A percentile compares a stretch with the other conserved stretches of the same genome.
Evolutionary conservation across 2,888 invertebrate species (phyloP).

Genomic region (Lithophane semibrunnea): DNA sequence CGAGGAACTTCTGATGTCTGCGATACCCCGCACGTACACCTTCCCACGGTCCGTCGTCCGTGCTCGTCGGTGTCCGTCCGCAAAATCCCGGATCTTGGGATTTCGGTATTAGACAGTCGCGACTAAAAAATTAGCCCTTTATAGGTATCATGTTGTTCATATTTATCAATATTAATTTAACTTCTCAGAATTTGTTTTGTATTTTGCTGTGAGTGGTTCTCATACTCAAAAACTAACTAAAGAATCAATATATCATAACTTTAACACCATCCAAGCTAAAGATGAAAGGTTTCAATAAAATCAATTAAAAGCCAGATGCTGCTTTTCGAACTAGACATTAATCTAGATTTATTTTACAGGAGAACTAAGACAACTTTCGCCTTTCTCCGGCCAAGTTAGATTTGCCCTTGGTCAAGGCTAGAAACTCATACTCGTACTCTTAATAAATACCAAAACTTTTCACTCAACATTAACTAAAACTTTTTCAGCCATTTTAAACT

Average conservation of each 20-base stretch:
- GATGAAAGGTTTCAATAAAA: conserved; percentile 8
- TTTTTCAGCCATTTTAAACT: conserved; percentile 34
- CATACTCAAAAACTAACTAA: neutral
- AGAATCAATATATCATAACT: neutral
- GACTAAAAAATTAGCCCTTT: no score
- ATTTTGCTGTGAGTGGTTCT: neutral
- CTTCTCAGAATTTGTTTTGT: neutral
- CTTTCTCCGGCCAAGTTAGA: neutral
- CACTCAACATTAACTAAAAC: conserved; percentile 45
- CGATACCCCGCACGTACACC: no score
- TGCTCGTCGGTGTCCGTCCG: no score
- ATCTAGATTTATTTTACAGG: conserved; percentile 10
- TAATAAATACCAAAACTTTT: conserved; percentile 36
- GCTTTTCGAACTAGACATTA: conserved; percentile 4
- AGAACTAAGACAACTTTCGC: neutral
- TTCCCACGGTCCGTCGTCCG: no score
- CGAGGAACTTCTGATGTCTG: no score
- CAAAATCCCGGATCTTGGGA: no score
- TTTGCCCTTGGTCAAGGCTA: conserved; percentile 12
- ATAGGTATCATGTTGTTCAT: neutral
- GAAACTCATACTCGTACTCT: neutral
- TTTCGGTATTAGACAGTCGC: no score
- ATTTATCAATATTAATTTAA: neutral
- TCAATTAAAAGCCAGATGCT: conserved; percentile 6
- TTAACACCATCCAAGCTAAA: neutral